phyloP scores from a whole-genome alignment of 2,797 vertebrate genomes.

The Pipistrellus kuhlii region DNA sequence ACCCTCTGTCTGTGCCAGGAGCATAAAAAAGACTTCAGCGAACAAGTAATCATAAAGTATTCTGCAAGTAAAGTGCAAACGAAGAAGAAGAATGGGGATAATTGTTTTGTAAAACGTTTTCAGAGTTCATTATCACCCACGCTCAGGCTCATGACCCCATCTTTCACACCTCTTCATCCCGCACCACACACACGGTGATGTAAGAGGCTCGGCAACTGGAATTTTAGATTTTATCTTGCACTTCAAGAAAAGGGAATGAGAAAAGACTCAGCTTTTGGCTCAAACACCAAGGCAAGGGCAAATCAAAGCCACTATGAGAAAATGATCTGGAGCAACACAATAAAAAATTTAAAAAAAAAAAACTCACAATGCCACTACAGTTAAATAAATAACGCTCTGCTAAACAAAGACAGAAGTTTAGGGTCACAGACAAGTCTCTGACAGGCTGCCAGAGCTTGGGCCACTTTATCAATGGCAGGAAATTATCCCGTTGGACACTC shows the following conservation, averaged over 20 bases:
- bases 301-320: slow-evolving; percentile 66
- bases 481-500: slow-evolving; percentile 19
- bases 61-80: slow-evolving; percentile 62
- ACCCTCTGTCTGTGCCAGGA: background rate
- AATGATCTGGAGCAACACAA: slow-evolving; percentile 53
- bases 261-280: slow-evolving; percentile 69
- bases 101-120: slow-evolving; percentile 74
- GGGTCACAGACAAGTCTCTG: slow-evolving; percentile 44
- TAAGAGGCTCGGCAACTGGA: slow-evolving; percentile 63
- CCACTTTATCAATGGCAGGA: slow-evolving; percentile 67
- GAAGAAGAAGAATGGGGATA: slow-evolving; percentile 64
- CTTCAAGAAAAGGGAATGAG: slow-evolving; percentile 58
- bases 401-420: slow-evolving; percentile 53
- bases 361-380: slow-evolving; percentile 29
- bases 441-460: slow-evolving; percentile 49
- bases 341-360: slow-evolving; percentile 54
- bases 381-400: slow-evolving; percentile 50
- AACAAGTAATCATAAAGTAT: slow-evolving; percentile 61
- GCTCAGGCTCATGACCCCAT: slow-evolving; percentile 64
- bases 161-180: slow-evolving; percentile 73
- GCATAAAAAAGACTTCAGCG: slow-evolving; percentile 40
- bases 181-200: slow-evolving; percentile 60
- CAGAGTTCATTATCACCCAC: slow-evolving; percentile 74
- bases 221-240: slow-evolving; percentile 70
- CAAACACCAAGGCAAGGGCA: slow-evolving; percentile 63